Base-by-base conservation (phyloP, 2,797 vertebrate species). In the Hephaestus fuliginosus region DNA sequence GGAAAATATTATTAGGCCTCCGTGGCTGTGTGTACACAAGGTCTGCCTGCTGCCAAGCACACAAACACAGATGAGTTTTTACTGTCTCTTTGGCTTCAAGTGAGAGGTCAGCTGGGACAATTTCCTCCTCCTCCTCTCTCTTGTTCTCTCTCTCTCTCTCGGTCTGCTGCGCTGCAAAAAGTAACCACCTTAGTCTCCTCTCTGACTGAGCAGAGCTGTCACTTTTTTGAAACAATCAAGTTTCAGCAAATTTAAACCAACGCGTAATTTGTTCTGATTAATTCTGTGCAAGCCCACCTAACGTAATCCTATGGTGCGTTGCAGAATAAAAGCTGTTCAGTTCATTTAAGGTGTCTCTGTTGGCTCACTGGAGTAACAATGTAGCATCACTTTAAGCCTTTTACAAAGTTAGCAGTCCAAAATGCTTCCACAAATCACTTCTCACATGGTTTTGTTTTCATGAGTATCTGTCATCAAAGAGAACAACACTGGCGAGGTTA, bases 1-100 rank as follows among this genome's bases (percentile, higher is more conserved):
- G 91, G 91, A 94, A 95, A 95, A 95, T 93, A 93, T 94, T 91
- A 88, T 93, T 75, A 84, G 86, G 62, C 73, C 86, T 89, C 58
- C 28, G 30, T 49, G 81, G 76, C 82, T 67, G 60, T 87, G 90
- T 93, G 91, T 86, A 88, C 87, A 88, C 83, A 87, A 66, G 77
- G 73, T 83, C 91, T 79, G 76, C 76, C 76, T 48, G 81, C 66
- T 89, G 86, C 87, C 81, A 85, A 84, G 79, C 86, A 88, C 91
- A 94, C 89, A 94, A 93, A 94, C 91, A 93, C 92, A 88, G 90
- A 92, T 80, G 88, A 91, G 75, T 78, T 89, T 88, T 85, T 86
- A 87, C 83, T 83, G 89, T 91, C 85, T 92, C 72, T 66, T 48
- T 75, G 60, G 77, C 85, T 86, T 67, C 25, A 62, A 70, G 71